Evolutionary conservation across 2,797 vertebrate genomes (phyloP).

Genomic region (Anniella stebbinsi): DNA sequence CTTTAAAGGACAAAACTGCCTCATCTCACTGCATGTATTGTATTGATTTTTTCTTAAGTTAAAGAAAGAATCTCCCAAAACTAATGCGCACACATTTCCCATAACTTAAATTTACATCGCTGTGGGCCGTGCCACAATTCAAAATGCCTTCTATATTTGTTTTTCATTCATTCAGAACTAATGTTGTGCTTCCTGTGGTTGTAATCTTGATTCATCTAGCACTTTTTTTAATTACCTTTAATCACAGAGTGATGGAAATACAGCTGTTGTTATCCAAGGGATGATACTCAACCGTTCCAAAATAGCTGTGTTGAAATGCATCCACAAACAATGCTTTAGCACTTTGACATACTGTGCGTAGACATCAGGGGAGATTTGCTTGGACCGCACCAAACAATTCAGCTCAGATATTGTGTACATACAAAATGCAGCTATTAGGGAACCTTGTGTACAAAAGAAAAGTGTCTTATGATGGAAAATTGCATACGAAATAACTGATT

Average conservation of each 20-base stretch:
- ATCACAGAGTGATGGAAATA: neutral
- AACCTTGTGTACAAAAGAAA: neutral
- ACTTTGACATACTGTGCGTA: neutral
- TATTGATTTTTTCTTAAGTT: neutral
- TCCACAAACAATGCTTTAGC: neutral
- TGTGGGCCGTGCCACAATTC: neutral
- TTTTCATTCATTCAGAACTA: slow-evolving; percentile 5
- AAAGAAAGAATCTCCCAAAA: neutral
- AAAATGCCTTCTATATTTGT: neutral
- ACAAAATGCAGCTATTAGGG: no score
- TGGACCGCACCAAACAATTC: no score
- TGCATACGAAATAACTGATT: neutral
- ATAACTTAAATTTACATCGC: neutral
- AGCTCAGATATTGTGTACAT: no score
- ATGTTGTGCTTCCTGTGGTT: neutral
- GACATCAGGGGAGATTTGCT: no score
- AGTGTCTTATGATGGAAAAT: neutral
- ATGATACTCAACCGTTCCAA: neutral
- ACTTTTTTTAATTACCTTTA: slow-evolving; percentile 7
- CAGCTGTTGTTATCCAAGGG: neutral
- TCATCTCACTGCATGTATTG: neutral
- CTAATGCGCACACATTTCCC: neutral
- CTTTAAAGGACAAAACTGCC: neutral
- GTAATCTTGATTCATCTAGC: neutral
- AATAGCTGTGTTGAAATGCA: neutral